These are phyloP conservation scores for Thripadectes ignobilis DNA, from an alignment of 2,797 vertebrate genomes.

Conservation along the genomic window DNA sequence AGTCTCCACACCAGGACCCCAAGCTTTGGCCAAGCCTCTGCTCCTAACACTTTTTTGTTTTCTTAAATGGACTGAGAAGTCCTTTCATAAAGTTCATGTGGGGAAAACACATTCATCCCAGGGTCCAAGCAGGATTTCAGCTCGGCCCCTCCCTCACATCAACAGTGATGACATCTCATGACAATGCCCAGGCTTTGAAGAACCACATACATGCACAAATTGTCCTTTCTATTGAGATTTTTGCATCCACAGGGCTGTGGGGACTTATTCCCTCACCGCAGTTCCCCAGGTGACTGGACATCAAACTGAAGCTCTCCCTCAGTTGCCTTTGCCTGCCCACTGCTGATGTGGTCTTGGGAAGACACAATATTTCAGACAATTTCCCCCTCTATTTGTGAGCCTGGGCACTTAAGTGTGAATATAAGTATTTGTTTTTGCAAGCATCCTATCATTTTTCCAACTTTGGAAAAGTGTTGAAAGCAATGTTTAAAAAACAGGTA, in stretches of 20 bases:
- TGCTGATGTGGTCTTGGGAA: background rate
- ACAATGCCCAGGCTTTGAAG: background rate
- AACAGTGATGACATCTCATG: background rate
- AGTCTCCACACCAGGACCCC: background rate
- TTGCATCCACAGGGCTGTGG: background rate
- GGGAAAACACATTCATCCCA: background rate
- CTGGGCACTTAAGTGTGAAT: background rate
- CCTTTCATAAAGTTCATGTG: slow-evolving; percentile 59
- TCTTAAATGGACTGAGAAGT: slow-evolving; percentile 58
- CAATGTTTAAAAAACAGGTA: background rate
- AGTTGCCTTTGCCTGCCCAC: background rate
- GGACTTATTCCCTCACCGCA: background rate
- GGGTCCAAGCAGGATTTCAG: background rate
- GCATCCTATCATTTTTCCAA: background rate
- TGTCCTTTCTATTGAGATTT: background rate
- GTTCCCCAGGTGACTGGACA: background rate
- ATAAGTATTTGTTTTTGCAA: background rate
- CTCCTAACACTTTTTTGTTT: slow-evolving; percentile 67
- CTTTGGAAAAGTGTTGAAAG: background rate
- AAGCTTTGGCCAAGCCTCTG: slow-evolving; percentile 53
- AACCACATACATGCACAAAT: background rate
- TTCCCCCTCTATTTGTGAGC: background rate
- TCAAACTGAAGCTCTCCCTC: background rate
- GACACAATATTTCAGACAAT: background rate
- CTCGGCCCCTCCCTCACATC: background rate